Base-by-base conservation (phyloP, 2,797 vertebrate species). In the Micropoecilia bifurca region DNA sequence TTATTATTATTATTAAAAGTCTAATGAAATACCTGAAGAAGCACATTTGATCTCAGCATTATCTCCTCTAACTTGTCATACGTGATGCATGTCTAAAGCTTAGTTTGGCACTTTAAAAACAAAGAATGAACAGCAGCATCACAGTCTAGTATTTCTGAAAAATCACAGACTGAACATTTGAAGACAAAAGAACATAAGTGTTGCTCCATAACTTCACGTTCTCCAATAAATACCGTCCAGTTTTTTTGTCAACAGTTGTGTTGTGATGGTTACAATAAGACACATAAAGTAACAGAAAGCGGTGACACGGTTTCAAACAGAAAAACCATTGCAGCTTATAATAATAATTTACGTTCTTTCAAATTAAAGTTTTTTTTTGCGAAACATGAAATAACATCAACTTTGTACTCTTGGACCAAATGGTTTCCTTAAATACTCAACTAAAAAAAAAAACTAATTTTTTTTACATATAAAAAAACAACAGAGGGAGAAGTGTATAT, bases 381-480 rank as follows among this genome's bases (percentile, higher is more conserved):
- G 39, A 47, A 72, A 61, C 59, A 20, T 13, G 46, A 36, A 14
- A 55, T 3, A 1, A 46, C 9, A 30, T n/a, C 22, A 39, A 33
- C 16, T 33, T 61, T 1, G 28, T 61, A 33, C 14, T 61, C 16
- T 13, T 4, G 14, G 0, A 41, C 25, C 12, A 22, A 74, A 74
- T 13, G 0, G 7, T 12, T 2, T 59, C 10, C 78, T n/a, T 66
- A 73, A 77, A 83, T 50, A 68, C 55, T 77, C 39, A 75, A 39
- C 25, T 39, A 79, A 77, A 87, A 81, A 80, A 68, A 87, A 87
- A 76, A 83, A 63, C 25, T 78, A 83, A n/a, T n/a, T 22, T 85
- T 3, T 79, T n/a, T 71, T 73, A 22, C 20, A 72, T 80, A 63
- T 53, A 25, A 45, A 68, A 63, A 41, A 25, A 74, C 71, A 80